These are phyloP conservation scores for Peribatodes rhomboidaria DNA, from an alignment of 2,888 invertebrate genomes.

Conservation along the genomic window DNA sequence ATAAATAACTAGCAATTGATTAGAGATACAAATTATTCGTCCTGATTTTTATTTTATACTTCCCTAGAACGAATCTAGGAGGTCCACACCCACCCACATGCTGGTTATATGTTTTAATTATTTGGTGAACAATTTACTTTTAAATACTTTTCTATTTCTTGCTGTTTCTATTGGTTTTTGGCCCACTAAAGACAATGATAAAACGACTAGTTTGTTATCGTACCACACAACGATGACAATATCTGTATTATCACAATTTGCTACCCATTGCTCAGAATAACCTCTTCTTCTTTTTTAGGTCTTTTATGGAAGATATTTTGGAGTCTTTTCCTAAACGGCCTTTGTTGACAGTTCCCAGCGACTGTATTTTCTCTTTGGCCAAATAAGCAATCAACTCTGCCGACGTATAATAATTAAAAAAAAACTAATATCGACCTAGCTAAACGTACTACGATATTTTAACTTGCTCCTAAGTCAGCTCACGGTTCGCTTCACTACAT, in stretches of 20 bases:
- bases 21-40: neutral
- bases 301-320: neutral
- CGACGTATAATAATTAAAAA: neutral
- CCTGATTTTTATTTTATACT: neutral
- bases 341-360: neutral
- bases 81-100: neutral
- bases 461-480: neutral
- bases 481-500: no score
- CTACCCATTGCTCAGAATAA: slow-evolving; percentile 3
- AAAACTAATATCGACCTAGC: neutral
- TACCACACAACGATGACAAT: neutral
- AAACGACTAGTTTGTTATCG: neutral
- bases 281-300: neutral
- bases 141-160: no score
- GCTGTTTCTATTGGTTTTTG: neutral
- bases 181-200: neutral
- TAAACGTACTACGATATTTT: neutral
- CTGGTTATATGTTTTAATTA: neutral
- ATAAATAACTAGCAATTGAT: neutral
- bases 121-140: neutral
- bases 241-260: neutral
- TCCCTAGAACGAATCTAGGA: neutral
- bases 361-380: neutral
- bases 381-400: neutral
- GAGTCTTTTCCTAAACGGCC: neutral